phyloP scores from a whole-genome alignment of 1,140 invertebrate genomes.

The Cephus cinctus region DNA sequence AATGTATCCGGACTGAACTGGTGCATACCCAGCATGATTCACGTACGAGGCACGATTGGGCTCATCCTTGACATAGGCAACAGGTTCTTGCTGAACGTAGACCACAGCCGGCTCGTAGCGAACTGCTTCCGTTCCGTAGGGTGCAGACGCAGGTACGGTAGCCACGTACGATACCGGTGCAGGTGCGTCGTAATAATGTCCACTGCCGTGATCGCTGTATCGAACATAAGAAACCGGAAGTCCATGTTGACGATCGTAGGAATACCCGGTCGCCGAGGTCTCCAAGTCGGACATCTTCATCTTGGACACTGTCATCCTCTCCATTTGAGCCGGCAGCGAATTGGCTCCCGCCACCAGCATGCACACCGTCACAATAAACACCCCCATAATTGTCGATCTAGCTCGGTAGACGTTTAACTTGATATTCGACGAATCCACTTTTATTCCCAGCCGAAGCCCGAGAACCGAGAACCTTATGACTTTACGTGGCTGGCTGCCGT shows the following conservation, averaged over 20 bases:
- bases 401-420: no score
- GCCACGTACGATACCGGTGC: conserved; percentile 31
- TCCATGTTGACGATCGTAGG: conserved; percentile 41
- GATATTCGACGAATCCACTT: no score
- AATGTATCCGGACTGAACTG: conserved; percentile 3
- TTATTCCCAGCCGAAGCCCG: conserved; percentile 5
- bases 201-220: conserved; percentile 44
- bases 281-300: conserved; percentile 43
- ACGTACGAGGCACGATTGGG: conserved; percentile 8
- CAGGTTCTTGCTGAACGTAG: conserved; percentile 7
- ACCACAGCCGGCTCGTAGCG: conserved; percentile 16
- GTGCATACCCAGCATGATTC: no score
- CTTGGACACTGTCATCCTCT: conserved; percentile 37
- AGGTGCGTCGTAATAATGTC: conserved; percentile 29
- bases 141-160: conserved; percentile 27
- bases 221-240: conserved; percentile 41
- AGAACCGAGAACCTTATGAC: no score
- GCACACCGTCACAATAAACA: neutral
- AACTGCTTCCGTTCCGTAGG: conserved; percentile 14
- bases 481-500: conserved; percentile 13
- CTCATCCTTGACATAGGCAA: neutral
- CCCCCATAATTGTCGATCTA: neutral
- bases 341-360: neutral
- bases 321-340: conserved; percentile 12
- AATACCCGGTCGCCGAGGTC: conserved; percentile 41